These are phyloP conservation scores for Oxygymnocypris stewartii DNA, from an alignment of 2,113 vertebrate genomes.

Conservation along the genomic window DNA sequence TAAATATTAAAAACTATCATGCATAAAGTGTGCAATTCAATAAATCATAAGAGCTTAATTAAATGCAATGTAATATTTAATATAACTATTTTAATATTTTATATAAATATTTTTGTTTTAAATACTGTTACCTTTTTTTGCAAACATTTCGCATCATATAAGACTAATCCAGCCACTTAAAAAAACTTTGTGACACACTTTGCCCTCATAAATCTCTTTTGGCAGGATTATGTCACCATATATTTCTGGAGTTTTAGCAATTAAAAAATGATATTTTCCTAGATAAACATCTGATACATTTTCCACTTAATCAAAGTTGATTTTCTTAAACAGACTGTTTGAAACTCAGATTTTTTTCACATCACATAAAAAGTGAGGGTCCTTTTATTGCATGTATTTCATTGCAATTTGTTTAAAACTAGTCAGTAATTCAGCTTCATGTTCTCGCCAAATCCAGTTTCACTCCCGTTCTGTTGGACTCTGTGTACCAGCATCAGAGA, in stretches of 20 bases:
- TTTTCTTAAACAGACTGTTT: not conserved
- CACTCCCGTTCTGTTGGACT: not conserved
- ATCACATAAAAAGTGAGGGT: not conserved
- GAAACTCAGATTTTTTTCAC: not conserved
- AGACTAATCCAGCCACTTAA: not conserved
- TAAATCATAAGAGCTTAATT: not conserved
- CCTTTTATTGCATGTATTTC: not conserved
- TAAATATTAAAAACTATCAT: not conserved
- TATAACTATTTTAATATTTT: not conserved
- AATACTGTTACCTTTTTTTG: not conserved
- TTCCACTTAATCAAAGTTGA: too few relatives aligned
- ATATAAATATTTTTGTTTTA: not conserved
- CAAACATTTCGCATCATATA: not conserved
- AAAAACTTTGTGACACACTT: not conserved
- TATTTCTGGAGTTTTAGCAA: too few relatives aligned
- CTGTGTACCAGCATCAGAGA: not conserved
- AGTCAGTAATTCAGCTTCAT: not conserved
- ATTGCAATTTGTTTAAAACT: not conserved
- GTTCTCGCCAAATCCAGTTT: not conserved
- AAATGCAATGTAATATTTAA: not conserved
- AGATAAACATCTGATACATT: too few relatives aligned
- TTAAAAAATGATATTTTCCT: too few relatives aligned
- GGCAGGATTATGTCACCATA: not conserved
- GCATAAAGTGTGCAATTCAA: not conserved
- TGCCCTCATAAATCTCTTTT: constrained; percentile 3